Evolutionary conservation across 2,113 vertebrate species (phyloP).

Genomic region (Neodontobutis hainanensis): DNA sequence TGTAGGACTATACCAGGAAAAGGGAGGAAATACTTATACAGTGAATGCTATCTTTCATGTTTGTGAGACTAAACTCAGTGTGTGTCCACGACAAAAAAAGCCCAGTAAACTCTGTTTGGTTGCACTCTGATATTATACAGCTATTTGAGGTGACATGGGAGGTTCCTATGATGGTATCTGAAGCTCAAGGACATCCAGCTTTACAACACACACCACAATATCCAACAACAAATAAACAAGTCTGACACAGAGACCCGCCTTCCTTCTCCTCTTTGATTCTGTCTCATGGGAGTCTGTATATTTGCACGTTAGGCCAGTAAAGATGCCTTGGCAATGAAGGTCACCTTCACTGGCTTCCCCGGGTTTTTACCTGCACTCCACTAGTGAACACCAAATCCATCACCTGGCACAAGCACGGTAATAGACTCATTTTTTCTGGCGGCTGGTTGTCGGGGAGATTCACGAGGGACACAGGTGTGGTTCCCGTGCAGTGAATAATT

Average conservation of each 20-base stretch:
- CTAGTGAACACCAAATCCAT: conserved; percentile 76
- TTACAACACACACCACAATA: conserved; percentile 58
- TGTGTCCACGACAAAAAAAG: conserved; percentile 16
- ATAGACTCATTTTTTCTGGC: conserved; percentile 74
- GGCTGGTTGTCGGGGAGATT: conserved; percentile 67
- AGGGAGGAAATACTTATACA: too few relatives aligned
- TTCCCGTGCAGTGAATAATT: conserved; percentile 79
- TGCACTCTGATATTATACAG: conserved; percentile 32
- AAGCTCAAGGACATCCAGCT: conserved; percentile 70
- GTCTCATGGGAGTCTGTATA: conserved; percentile 66
- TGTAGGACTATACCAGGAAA: too few relatives aligned
- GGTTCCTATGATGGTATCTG: conserved; percentile 37
- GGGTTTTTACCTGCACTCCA: conserved; percentile 72
- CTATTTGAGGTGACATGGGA: conserved; percentile 45
- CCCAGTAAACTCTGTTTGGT: conserved; percentile 34
- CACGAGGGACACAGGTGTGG: conserved; percentile 78
- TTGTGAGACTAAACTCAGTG: too few relatives aligned
- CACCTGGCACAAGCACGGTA: conserved; percentile 75
- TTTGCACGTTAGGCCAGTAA: conserved; percentile 44
- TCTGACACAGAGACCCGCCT: conserved; percentile 53
- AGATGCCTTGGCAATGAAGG: conserved; percentile 69
- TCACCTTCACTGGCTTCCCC: conserved; percentile 74
- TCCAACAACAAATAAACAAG: conserved; percentile 67
- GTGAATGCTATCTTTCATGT: too few relatives aligned
- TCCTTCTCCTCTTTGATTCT: conserved; percentile 35